phyloP scores from a whole-genome alignment of 1,140 invertebrate species.

The Meloidogyne chitwoodi region DNA sequence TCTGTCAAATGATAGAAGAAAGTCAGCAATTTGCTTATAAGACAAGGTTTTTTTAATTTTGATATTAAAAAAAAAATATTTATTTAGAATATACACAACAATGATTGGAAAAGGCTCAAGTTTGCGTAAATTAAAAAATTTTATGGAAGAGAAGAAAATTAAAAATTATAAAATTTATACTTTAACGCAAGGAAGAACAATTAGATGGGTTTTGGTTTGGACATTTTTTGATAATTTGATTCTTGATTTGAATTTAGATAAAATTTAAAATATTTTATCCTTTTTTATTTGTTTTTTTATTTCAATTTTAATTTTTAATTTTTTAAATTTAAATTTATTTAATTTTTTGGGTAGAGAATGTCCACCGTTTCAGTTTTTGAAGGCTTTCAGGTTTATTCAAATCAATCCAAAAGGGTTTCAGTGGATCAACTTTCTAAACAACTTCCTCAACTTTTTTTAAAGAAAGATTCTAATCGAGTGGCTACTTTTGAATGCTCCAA shows the following conservation, averaged over 20 bases:
- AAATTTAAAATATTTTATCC: background rate
- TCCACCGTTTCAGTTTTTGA: background rate
- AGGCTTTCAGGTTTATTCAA: background rate
- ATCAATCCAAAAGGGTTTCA: background rate
- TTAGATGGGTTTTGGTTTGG: slow-evolving; percentile 28
- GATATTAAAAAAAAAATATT: no score
- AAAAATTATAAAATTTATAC: slow-evolving; percentile 10
- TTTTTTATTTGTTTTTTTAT: background rate
- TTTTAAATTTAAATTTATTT: background rate
- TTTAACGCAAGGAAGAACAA: slow-evolving; percentile 22
- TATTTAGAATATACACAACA: slow-evolving; percentile 20
- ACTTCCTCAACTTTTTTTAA: slow-evolving; percentile 1
- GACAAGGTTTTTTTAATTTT: background rate
- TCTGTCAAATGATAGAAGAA: slow-evolving; percentile 34
- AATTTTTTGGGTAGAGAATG: background rate
- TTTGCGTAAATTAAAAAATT: background rate
- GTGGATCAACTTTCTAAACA: background rate
- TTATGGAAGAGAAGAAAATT: background rate
- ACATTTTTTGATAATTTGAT: slow-evolving; percentile 17
- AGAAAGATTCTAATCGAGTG: background rate
- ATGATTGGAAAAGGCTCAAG: slow-evolving; percentile 24
- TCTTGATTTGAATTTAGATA: background rate
- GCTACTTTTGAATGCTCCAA: background rate
- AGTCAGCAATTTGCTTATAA: slow-evolving; percentile 11
- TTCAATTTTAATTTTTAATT: background rate